A percentile compares a stretch with the other conserved stretches of the same genome.
Evolutionary conservation across 1,140 invertebrate genomes (phyloP).

Genomic region (Eciton burchellii): DNA sequence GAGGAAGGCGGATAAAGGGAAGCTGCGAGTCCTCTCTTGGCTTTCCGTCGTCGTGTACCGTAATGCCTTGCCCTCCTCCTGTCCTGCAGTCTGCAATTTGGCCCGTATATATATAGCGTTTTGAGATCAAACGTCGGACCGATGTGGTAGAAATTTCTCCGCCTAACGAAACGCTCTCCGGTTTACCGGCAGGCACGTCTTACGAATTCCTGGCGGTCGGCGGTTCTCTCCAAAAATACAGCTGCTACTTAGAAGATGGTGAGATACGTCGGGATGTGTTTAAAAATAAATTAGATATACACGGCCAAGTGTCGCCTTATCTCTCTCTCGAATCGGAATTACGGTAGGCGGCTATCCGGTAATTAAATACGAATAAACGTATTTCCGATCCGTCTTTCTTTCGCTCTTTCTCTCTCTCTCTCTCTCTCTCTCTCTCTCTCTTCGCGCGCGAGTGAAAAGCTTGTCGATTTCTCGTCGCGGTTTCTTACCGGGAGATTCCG

Average conservation of each 20-base stretch:
- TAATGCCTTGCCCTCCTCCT: constrained; percentile 31
- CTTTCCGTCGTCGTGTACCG: not conserved
- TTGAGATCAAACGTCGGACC: constrained; percentile 39
- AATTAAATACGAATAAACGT: constrained; percentile 49
- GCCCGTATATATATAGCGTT: constrained; percentile 42
- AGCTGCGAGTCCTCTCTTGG: not conserved
- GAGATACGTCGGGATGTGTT: constrained; percentile 17
- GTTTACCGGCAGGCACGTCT: constrained; percentile 24
- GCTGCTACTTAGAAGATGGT: not conserved
- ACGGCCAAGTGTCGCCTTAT: constrained; percentile 4
- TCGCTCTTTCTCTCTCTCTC: no score
- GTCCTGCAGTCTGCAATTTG: constrained; percentile 46
- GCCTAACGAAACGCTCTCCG: constrained; percentile 21
- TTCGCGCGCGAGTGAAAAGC: constrained; percentile 2
- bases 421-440: no score
- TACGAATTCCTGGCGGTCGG: constrained; percentile 25
- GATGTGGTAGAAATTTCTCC: constrained; percentile 31
- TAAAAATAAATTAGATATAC: constrained; percentile 37
- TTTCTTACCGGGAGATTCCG: constrained; percentile 6
- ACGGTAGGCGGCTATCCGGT: not conserved
- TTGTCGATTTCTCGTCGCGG: constrained; percentile 13
- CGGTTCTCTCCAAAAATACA: constrained; percentile 7
- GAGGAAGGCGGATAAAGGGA: not conserved
- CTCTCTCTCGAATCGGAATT: constrained; percentile 10
- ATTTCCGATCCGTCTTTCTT: constrained; percentile 23